These are phyloP conservation scores for Chirona hameri DNA, from an alignment of 2,888 invertebrate species.

Conservation along the genomic window DNA sequence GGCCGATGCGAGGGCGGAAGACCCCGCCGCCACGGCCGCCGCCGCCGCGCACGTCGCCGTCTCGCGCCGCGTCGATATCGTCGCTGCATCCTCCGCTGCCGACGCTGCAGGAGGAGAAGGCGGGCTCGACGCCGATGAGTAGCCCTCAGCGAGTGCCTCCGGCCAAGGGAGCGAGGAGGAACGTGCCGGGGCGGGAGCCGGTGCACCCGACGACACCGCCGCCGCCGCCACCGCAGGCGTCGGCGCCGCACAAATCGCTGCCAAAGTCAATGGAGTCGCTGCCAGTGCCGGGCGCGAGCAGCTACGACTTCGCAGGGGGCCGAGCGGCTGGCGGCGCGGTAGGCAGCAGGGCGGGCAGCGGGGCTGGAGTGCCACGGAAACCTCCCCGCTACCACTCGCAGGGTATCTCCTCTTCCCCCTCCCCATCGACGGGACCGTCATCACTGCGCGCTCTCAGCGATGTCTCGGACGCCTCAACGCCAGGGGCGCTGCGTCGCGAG, in stretches of 20 bases:
- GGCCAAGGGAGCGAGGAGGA: not conserved
- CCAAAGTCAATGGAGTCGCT: slow-evolving; percentile 5
- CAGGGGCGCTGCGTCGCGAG: not conserved
- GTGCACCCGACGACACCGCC: slow-evolving; percentile 23
- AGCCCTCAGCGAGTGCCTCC: not conserved
- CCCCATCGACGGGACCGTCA: not conserved
- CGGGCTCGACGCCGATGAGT: not conserved
- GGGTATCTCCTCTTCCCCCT: not conserved
- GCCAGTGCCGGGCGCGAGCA: not conserved
- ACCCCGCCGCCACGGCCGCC: slow-evolving; percentile 10
- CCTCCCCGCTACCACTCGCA: not conserved
- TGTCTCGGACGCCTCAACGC: not conserved
- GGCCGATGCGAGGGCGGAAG: not conserved
- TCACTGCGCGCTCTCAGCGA: not conserved
- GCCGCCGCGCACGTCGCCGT: not conserved
- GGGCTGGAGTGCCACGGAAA: not conserved
- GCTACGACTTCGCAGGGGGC: not conserved
- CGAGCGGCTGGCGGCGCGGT: not conserved
- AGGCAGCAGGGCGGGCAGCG: not conserved
- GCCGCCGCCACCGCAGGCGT: not conserved
- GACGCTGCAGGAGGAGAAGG: slow-evolving; percentile 4
- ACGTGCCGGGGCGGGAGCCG: not conserved
- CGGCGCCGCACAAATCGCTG: not conserved
- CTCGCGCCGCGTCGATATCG: not conserved
- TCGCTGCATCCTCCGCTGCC: slow-evolving; percentile 24